Conservation (phyloP, 2,888 invertebrate genomes). For the Taenaris catops region DNA sequence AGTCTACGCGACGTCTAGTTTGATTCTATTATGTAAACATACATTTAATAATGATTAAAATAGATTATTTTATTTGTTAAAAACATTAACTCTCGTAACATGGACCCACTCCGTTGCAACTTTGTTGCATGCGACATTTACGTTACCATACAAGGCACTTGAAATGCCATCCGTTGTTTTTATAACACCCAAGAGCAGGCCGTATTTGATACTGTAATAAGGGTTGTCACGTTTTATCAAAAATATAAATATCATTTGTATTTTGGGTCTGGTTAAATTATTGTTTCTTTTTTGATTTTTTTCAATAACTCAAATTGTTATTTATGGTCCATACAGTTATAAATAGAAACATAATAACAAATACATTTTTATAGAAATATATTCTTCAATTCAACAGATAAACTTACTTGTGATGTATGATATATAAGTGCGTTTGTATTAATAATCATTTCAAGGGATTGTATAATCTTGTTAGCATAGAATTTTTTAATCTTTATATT, state of each 20-base stretch:
- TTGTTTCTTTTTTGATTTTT: background rate
- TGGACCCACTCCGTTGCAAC: constrained; percentile 37
- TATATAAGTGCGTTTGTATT: too few species aligned
- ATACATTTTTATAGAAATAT: too few species aligned
- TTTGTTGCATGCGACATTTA: constrained; percentile 37
- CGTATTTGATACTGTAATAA: constrained; percentile 15
- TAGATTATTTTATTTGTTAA: background rate
- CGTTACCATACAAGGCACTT: constrained; percentile 33
- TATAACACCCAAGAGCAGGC: constrained; percentile 18
- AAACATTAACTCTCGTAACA: constrained; percentile 26
- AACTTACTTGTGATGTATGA: too few species aligned
- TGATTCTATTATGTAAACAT: too few species aligned
- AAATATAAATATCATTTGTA: too few species aligned
- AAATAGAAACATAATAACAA: too few species aligned
- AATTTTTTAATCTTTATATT: too few species aligned
- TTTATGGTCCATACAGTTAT: background rate
- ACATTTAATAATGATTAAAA: background rate
- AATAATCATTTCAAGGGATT: too few species aligned
- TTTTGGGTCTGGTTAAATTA: background rate
- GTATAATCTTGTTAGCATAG: too few species aligned
- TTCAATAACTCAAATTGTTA: background rate
- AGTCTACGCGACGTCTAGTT: too few species aligned
- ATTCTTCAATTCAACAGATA: too few species aligned
- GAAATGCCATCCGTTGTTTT: constrained; percentile 42
- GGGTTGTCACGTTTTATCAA: background rate